phyloP scores from a whole-genome alignment of 2,888 invertebrate species.

The Parnassius smintheus region DNA sequence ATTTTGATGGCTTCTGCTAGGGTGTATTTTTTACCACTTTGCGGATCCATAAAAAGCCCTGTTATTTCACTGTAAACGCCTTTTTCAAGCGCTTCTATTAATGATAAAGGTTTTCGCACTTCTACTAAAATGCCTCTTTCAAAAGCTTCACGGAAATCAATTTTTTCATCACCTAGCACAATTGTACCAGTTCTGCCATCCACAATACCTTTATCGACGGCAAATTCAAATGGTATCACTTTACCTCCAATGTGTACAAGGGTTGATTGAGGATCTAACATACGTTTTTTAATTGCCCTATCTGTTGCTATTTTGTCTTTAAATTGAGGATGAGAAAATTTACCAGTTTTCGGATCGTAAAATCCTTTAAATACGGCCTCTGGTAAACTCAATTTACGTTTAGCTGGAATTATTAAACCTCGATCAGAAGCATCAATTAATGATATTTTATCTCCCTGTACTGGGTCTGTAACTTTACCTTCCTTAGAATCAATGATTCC shows the following conservation, averaged over 20 bases:
- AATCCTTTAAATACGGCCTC: slow-evolving; percentile 96
- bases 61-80: slow-evolving; percentile 89
- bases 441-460: slow-evolving; percentile 86
- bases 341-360: slow-evolving; percentile 91
- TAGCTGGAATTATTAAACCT: slow-evolving; percentile 90
- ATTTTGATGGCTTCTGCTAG: slow-evolving; percentile 91
- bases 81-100: slow-evolving; percentile 91
- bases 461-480: slow-evolving; percentile 90
- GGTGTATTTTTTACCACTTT: slow-evolving; percentile 88
- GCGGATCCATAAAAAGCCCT: slow-evolving; percentile 92
- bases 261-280: slow-evolving; percentile 92
- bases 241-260: slow-evolving; percentile 91
- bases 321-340: slow-evolving; percentile 90
- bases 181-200: slow-evolving; percentile 88
- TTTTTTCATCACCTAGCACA: slow-evolving; percentile 80
- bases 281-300: slow-evolving; percentile 91
- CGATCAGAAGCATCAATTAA: slow-evolving; percentile 92
- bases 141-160: slow-evolving; percentile 92
- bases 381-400: slow-evolving; percentile 90
- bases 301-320: slow-evolving; percentile 90
- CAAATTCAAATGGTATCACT: slow-evolving; percentile 90
- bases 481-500: slow-evolving; percentile 89
- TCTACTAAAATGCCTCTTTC: slow-evolving; percentile 91
- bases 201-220: slow-evolving; percentile 88
- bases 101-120: slow-evolving; percentile 88